phyloP scores from a whole-genome alignment of 2,797 vertebrate genomes.

The Mallotus villosus region DNA sequence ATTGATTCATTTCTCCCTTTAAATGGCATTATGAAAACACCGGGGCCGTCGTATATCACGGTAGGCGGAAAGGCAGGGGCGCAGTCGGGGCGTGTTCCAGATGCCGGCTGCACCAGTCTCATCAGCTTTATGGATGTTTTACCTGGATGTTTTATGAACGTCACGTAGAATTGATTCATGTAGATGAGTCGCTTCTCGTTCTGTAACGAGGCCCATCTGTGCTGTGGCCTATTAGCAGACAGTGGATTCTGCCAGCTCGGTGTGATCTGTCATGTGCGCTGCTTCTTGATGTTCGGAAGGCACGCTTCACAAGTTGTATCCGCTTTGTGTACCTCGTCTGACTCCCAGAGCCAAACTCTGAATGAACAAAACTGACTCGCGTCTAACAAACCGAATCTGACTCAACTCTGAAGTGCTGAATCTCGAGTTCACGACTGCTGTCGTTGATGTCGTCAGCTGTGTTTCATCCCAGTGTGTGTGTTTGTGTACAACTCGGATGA shows the following conservation, averaged over 20 bases:
- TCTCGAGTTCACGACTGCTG: not conserved
- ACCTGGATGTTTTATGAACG: slow-evolving; percentile 45
- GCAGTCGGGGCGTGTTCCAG: slow-evolving; percentile 30
- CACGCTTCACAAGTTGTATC: not conserved
- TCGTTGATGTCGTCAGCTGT: not conserved
- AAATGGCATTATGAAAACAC: slow-evolving; percentile 62
- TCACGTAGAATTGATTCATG: slow-evolving; percentile 62
- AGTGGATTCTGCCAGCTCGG: not conserved
- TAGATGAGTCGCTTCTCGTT: slow-evolving; percentile 57
- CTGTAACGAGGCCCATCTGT: slow-evolving; percentile 20
- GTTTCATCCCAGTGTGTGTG: not conserved
- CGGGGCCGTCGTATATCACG: slow-evolving; percentile 52
- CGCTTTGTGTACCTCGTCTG: no score
- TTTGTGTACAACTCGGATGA: not conserved
- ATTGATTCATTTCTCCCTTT: slow-evolving; percentile 66
- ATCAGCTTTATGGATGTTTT: slow-evolving; percentile 60
- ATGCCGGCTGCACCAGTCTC: slow-evolving; percentile 56
- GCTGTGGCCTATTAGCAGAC: not conserved
- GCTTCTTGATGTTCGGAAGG: not conserved
- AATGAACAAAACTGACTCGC: no score
- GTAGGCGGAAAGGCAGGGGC: slow-evolving; percentile 23
- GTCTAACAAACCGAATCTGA: not conserved
- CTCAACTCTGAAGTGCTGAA: not conserved
- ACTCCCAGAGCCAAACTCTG: no score
- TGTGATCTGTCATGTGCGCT: not conserved